phyloP scores from a whole-genome alignment of 1,140 invertebrate species.

The Lutraria rhynchaena region DNA sequence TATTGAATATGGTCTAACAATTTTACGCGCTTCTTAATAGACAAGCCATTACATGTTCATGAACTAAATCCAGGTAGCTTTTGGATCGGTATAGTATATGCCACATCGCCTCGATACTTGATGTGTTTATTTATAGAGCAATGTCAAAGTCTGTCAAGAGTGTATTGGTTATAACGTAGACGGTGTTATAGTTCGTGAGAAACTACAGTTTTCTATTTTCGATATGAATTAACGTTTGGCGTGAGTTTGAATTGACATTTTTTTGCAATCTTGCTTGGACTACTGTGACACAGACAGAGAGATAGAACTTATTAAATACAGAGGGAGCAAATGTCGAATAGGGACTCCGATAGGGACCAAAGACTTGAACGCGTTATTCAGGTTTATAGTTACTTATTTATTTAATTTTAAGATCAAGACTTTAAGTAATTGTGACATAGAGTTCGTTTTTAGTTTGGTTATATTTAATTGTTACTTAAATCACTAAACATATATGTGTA shows the following conservation, averaged over 20 bases:
- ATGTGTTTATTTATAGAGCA: constrained; percentile 26
- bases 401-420: too few relatives aligned
- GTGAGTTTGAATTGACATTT: too few relatives aligned
- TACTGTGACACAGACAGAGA: too few relatives aligned
- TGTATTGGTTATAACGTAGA: constrained; percentile 17
- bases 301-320: neutral
- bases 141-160: constrained; percentile 22
- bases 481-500: constrained; percentile 7
- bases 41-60: constrained; percentile 11
- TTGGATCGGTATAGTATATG: neutral
- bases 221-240: neutral
- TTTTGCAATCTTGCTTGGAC: too few relatives aligned
- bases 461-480: too few relatives aligned
- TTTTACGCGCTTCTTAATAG: neutral
- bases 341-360: constrained; percentile 49
- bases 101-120: neutral
- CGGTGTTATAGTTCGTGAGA: constrained; percentile 2
- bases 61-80: constrained; percentile 19
- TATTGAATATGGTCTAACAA: constrained; percentile 3
- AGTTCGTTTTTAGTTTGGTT: too few relatives aligned
- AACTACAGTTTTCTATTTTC: constrained; percentile 8
- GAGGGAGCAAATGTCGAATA: constrained; percentile 52
- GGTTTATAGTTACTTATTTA: constrained; percentile 34
- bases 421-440: too few relatives aligned
- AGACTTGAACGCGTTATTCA: constrained; percentile 58